Evolutionary conservation across 1,140 invertebrate genomes (phyloP), one percentile per base, ranked within the genome.

Genomic region (Penaeus vannamei): DNA sequence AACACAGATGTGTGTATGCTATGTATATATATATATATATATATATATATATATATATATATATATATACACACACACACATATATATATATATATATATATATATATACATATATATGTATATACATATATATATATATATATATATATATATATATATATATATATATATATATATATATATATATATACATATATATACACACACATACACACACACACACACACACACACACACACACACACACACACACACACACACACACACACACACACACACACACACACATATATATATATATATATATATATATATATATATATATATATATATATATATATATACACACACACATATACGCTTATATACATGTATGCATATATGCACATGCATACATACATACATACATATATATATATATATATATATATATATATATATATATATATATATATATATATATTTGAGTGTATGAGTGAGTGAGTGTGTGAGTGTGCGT

Each of bases 81-180:
- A 76, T 0, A 76, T 4, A 29, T 12, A 76, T 29, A 5, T n/a
- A 72, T 72, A 5, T 46, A 46, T 46, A 46, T 46, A 46, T n/a
- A 72, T 23, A n/a, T 8, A 72, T 72, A n/a, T 2, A 72, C 32
- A 72, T n/a, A 19, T 23, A 2, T 1, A 72, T 72, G n/a, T 8
- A 23, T 72, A 23, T 8, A 72, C n/a, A 72, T 23, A 72, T 32
- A 72, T 26, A 66, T 26, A 66, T 7, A 66, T 66, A 17, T 66
- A 66, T 66, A 66, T 66, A 17, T 66, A 66, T 66, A 66, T 66
- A 66, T 66, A 66, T 17, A 66, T 66, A 66, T 66, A 66, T 66
- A 66, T 17, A 66, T 66, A n/a, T n/a, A n/a, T n/a, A n/a, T n/a
- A n/a, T 17, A 66, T 66, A 17, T 17, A 66, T 66, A 17, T 17